These are phyloP conservation scores for Ibidorhyncha struthersii DNA, from an alignment of 2,113 vertebrate species.

Conservation along the genomic window DNA sequence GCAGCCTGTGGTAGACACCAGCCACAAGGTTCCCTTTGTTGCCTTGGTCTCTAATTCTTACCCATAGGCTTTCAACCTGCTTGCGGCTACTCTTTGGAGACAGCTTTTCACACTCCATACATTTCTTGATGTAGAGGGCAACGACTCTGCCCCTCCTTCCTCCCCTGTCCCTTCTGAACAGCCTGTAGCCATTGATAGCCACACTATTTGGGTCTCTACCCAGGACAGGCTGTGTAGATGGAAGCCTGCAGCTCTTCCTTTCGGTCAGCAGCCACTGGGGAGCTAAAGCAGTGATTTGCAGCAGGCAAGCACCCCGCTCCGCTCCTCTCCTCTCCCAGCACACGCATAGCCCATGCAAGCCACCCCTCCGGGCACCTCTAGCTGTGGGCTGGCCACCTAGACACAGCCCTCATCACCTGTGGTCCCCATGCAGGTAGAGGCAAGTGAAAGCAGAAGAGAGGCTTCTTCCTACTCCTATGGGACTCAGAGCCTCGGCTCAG, in stretches of 20 bases:
- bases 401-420: background rate
- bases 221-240: accelerated
- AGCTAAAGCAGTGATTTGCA: background rate
- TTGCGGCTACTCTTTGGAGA: too few species aligned
- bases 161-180: too few species aligned
- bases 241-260: background rate
- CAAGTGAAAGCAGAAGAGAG: background rate
- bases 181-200: too few species aligned
- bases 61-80: too few species aligned
- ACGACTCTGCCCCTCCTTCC: too few species aligned
- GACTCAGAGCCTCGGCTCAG: accelerated
- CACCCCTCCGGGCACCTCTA: background rate
- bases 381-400: background rate
- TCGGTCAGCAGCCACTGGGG: background rate
- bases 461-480: background rate
- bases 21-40: too few species aligned
- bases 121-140: too few species aligned
- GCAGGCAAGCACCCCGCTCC: accelerated
- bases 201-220: background rate
- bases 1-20: too few species aligned
- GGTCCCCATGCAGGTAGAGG: background rate
- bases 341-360: accelerated
- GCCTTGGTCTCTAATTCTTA: too few species aligned
- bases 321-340: background rate
- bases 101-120: too few species aligned